Evolutionary conservation across 2,888 invertebrate species (phyloP).

Genomic region (Nasonovia ribisnigri): DNA sequence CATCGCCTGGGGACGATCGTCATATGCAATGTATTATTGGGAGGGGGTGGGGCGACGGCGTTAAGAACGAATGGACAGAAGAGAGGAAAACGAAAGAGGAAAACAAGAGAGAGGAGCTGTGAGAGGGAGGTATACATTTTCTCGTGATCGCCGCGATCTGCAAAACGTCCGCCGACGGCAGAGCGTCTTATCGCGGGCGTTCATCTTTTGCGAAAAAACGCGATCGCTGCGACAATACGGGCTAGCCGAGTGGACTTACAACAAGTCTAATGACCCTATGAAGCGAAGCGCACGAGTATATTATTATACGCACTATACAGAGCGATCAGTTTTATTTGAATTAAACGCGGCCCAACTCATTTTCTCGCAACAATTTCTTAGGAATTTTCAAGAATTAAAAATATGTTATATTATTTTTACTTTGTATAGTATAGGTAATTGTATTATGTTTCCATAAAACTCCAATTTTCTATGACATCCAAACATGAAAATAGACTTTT

Average conservation of each 20-base stretch:
- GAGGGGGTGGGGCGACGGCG: not conserved
- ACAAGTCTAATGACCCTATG: conserved; percentile 48
- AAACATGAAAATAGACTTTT: not conserved
- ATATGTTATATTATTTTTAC: too few species aligned
- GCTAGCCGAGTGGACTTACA: not conserved
- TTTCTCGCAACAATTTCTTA: too few species aligned
- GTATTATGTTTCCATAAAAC: not conserved
- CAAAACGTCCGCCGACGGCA: not conserved
- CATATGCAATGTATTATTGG: not conserved
- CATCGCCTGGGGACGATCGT: not conserved
- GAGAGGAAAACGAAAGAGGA: not conserved
- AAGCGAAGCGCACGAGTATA: not conserved
- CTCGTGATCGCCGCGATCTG: not conserved
- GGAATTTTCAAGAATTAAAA: too few species aligned
- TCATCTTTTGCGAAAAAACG: conserved; percentile 20
- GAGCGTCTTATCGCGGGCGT: not conserved
- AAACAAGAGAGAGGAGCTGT: not conserved
- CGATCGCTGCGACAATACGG: not conserved
- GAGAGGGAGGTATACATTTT: not conserved
- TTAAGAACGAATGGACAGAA: not conserved
- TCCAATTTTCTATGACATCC: not conserved
- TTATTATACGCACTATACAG: too few species aligned
- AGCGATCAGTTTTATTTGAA: too few species aligned
- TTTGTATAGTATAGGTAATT: not conserved
- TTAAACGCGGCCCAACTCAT: too few species aligned